phyloP scores from a whole-genome alignment of 2,888 invertebrate species.

The Sesia apiformis region DNA sequence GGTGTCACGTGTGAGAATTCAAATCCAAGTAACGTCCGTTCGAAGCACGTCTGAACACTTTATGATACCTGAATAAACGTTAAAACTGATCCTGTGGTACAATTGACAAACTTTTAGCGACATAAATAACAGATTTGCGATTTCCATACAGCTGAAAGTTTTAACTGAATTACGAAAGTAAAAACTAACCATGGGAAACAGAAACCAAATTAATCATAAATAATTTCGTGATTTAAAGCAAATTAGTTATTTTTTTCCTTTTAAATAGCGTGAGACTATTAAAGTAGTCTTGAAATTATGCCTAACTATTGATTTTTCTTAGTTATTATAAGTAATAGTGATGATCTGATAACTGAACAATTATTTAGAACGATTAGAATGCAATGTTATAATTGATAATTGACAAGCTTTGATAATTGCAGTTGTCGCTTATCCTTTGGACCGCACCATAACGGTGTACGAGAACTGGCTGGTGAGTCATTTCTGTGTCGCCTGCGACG shows the following conservation, averaged over 20 bases:
- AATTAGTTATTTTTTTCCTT: too few species aligned
- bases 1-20: neutral
- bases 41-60: neutral
- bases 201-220: too few species aligned
- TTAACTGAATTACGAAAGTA: too few species aligned
- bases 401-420: neutral
- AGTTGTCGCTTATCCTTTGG: constrained; percentile 11
- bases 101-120: neutral
- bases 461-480: constrained; percentile 63
- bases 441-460: constrained; percentile 42
- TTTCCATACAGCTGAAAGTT: too few species aligned
- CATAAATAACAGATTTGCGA: neutral
- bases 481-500: constrained; percentile 17
- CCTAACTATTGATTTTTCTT: too few species aligned
- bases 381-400: neutral
- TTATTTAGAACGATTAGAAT: too few species aligned
- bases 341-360: too few species aligned
- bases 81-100: neutral
- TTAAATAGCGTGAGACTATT: too few species aligned
- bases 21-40: neutral
- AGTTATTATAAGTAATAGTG: too few species aligned
- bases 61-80: neutral
- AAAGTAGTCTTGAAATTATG: too few species aligned
- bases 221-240: too few species aligned
- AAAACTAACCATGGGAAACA: too few species aligned